Evolutionary conservation across 2,888 invertebrate species (phyloP).

Genomic region (Scaptomyza cyrtandrae): DNA sequence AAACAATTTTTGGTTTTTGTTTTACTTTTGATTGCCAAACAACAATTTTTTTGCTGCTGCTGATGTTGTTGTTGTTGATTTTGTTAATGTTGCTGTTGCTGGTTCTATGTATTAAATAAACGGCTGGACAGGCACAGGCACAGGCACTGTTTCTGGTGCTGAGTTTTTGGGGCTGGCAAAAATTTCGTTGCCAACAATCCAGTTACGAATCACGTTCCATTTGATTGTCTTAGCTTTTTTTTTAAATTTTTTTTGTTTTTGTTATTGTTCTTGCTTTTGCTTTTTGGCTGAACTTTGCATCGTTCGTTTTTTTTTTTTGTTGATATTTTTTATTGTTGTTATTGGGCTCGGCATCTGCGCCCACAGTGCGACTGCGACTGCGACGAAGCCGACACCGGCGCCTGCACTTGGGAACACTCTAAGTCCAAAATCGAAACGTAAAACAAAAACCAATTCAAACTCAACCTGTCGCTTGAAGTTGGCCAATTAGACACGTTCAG

Average conservation of each 20-base stretch:
- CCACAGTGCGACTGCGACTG: constrained; percentile 40
- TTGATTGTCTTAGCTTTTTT: constrained; percentile 56
- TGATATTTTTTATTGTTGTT: constrained; percentile 12
- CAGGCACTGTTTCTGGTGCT: constrained; percentile 3
- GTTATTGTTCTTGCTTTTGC: constrained; percentile 38
- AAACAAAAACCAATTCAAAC: constrained; percentile 30
- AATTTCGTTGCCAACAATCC: constrained; percentile 49
- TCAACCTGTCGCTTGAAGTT: constrained; percentile 70
- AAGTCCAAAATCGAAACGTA: constrained; percentile 13
- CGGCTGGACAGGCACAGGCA: constrained; percentile 39
- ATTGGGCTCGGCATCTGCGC: constrained; percentile 57
- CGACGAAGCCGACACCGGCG: constrained; percentile 36
- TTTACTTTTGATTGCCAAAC: constrained; percentile 74
- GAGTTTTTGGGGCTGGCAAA: constrained; percentile 21
- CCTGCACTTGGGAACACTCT: constrained; percentile 55
- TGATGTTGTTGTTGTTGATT: constrained; percentile 28
- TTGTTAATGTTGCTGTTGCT: constrained; percentile 45
- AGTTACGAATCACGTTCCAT: constrained; percentile 67
- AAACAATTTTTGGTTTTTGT: constrained; percentile 33
- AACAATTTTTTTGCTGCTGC: constrained; percentile 61
- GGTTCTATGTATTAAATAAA: constrained; percentile 65
- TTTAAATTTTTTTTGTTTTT: constrained; percentile 33
- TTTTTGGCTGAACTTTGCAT: constrained; percentile 50
- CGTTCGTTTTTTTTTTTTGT: constrained; percentile 36
- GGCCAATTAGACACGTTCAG: constrained; percentile 70